Base-by-base conservation (phyloP, 2,113 vertebrate species). In the Ammodytes dubius region DNA sequence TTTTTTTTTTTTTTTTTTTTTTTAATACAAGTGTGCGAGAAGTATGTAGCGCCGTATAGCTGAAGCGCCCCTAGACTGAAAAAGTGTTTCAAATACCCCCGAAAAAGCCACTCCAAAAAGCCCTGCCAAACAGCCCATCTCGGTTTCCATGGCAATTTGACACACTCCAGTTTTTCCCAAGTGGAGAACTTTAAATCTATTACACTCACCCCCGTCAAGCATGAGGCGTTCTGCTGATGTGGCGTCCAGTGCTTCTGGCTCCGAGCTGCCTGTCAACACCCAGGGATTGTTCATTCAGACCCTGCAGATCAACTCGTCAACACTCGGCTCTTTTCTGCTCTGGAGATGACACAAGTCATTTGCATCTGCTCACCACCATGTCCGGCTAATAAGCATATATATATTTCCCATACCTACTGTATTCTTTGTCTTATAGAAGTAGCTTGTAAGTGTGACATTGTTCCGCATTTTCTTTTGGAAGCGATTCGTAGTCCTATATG, bases 91-190 rank as follows among this genome's bases (percentile, higher is more conserved):
- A 74, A 84, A 88, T 27, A 27, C 27, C 27, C 27, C 83, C 60
- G 27, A 2, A 83, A 84, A 87, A 83, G 70, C 64, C 66, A 70
- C 75, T 88, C 78, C 70, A 81, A 87, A 81, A 87, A 27, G 27
- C 27, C 69, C 84, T 88, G 76, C 66, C 77, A 80, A 88, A 83
- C 80, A 45, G 70, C 78, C 27, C 74, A 50, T 78, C 59, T 90
- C 49, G 12, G 90, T 91, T 91, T 82, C 91, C 87, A 93, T 89
- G 92, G 91, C 35, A 82, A 93, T 87, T 72, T 49, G 77, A 74
- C 58, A 66, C 64, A 84, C 77, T 79, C 13, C 12, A 71, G 37
- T 68, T 67, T 27, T 27, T 27, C 27, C 69, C 12, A 39, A 84
- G 88, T 72, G 84, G 61, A 87, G 77, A 84, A 81, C 88, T 89